phyloP scores from a whole-genome alignment of 2,113 vertebrate genomes.

The human (Homo sapiens) region GRCh38 chr5:28856001-28856500 shows the following conservation, averaged over 20 bases:
- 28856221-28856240: neutral
- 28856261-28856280: neutral
- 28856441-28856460: neutral
- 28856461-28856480: neutral
- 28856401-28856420: neutral
- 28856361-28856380: neutral
- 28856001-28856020: neutral
- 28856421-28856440: neutral
- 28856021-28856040: neutral
- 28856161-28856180: neutral
- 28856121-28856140: neutral
- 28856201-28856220: neutral
- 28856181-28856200: neutral
- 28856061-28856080: neutral
- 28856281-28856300: neutral
- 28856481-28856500: neutral
- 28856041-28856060: neutral
- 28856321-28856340: neutral
- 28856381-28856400: neutral
- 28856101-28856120: neutral
- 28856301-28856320: neutral
- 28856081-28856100: neutral
- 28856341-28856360: neutral
- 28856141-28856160: neutral
- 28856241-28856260: neutral